These are phyloP conservation scores for Hydriomena furcata DNA, from an alignment of 2,888 invertebrate species.

Conservation along the genomic window DNA sequence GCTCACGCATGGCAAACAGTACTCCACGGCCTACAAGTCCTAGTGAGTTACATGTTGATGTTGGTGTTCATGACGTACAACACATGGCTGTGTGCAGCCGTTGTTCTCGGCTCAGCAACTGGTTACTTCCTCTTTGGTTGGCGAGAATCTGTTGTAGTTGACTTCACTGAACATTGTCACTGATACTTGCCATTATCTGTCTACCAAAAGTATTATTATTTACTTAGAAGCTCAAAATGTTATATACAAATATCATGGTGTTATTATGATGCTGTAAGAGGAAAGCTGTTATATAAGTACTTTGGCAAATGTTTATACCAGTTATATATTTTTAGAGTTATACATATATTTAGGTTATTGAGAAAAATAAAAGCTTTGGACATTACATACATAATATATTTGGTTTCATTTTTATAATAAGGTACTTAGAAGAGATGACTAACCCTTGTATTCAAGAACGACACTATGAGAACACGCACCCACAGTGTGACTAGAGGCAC, in stretches of 20 bases:
- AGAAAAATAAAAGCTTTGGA: slow-evolving; percentile 63
- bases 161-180: slow-evolving; percentile 98
- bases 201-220: slow-evolving; percentile 55
- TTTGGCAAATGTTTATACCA: slow-evolving; percentile 71
- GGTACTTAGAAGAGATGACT: too few species aligned
- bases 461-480: too few species aligned
- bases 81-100: slow-evolving; percentile 95
- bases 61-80: slow-evolving; percentile 99
- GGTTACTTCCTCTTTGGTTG: slow-evolving; percentile 98
- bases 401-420: slow-evolving; percentile 7
- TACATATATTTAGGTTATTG: slow-evolving; percentile 63
- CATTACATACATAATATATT: slow-evolving; percentile 20
- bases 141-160: slow-evolving; percentile 96
- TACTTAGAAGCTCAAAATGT: slow-evolving; percentile 61
- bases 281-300: slow-evolving; percentile 61
- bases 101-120: slow-evolving; percentile 93
- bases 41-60: slow-evolving; percentile 97
- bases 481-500: too few species aligned
- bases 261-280: slow-evolving; percentile 71
- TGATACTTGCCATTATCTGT: slow-evolving; percentile 68
- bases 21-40: slow-evolving; percentile 94
- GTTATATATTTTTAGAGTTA: slow-evolving; percentile 64
- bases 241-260: slow-evolving; percentile 63
- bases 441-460: too few species aligned
- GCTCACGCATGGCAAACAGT: slow-evolving; percentile 94